Percentiles rank a stretch among this genome's conserved stretches.
phyloP scores from a whole-genome alignment of 1,140 invertebrate species.

The Lucilia cuprina region DNA sequence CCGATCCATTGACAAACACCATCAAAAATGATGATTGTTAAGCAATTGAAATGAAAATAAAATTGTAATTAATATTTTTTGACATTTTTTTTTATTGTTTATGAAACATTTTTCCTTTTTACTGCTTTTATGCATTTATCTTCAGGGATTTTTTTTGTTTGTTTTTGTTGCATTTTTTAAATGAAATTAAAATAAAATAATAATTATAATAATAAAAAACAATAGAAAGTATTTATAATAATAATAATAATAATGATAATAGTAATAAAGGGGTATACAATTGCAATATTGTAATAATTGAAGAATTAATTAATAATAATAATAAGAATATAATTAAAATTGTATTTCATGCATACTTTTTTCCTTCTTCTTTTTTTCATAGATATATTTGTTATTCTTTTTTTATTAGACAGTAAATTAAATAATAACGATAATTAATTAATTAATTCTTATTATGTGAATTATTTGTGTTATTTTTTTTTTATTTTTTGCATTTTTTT shows the following conservation, averaged over 20 bases:
- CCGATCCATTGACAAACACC: no score
- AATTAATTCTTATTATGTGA: neutral
- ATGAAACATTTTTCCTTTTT: slow-evolving; percentile 17
- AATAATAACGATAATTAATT: slow-evolving; percentile 12
- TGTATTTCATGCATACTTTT: slow-evolving; percentile 7
- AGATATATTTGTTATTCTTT: neutral
- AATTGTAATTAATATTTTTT: neutral
- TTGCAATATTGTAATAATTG: neutral
- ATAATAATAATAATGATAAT: neutral
- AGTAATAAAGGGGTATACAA: neutral
- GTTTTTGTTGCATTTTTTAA: neutral
- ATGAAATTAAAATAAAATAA: neutral
- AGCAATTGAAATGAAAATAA: neutral
- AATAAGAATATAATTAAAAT: slow-evolving; percentile 13
- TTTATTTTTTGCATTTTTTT: slow-evolving; percentile 18
- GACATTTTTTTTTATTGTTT: slow-evolving; percentile 5
- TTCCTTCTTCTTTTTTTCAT: neutral
- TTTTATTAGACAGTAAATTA: slow-evolving; percentile 8
- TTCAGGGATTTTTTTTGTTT: neutral
- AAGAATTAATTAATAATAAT: neutral
- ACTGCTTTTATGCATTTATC: slow-evolving; percentile 1
- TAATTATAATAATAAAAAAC: neutral
- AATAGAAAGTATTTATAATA: neutral
- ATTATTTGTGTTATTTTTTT: neutral
- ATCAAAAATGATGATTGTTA: no score